Evolutionary conservation across 2,888 invertebrate species (phyloP), one percentile per base, ranked within the genome.

Genomic region (Carterocephalus palaemon): DNA sequence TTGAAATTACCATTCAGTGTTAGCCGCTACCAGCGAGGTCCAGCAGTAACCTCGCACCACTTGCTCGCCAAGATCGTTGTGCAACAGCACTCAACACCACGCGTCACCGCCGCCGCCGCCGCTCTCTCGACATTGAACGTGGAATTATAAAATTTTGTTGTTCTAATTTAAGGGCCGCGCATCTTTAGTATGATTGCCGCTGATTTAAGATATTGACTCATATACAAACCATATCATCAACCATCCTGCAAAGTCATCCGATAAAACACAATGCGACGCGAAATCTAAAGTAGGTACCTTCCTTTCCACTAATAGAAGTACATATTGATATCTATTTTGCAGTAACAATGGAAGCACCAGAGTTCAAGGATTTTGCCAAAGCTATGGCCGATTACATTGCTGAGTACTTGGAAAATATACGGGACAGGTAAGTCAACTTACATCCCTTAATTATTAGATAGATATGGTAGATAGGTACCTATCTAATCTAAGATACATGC

Each of bases 381-480:
- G 94, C 95, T 67, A 97, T 98, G 95, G 92, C 96, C 23, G 96
- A 97, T 68, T 98, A 95, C 75, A 95, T 98, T 48, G 93, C 95
- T 4, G 92, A 96, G 66, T 99, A 99, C 80, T 88, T 97, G 77
- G 96, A 97, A 75, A 96, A 95, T 63, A 96, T 99, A 60, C 89
- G 97, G 71, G 97, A 96, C 75, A 93, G 95, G 95, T 94, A 78
- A 77, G 38, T 20, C 8, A 22, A 3, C 4, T 33, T 13, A 28
- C 4, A 29, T 10, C n/a, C n/a, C n/a, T n/a, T n/a, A n/a, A n/a
- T n/a, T n/a, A n/a, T n/a, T n/a, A n/a, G n/a, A n/a, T n/a, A n/a
- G n/a, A n/a, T n/a, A n/a, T n/a, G n/a, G n/a, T n/a, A n/a, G n/a
- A n/a, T n/a, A n/a, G n/a, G n/a, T n/a, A n/a, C n/a, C n/a, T n/a